These are phyloP conservation scores for Lissonota sp. DNA, from an alignment of 2,888 invertebrate genomes.

Conservation along the genomic window DNA sequence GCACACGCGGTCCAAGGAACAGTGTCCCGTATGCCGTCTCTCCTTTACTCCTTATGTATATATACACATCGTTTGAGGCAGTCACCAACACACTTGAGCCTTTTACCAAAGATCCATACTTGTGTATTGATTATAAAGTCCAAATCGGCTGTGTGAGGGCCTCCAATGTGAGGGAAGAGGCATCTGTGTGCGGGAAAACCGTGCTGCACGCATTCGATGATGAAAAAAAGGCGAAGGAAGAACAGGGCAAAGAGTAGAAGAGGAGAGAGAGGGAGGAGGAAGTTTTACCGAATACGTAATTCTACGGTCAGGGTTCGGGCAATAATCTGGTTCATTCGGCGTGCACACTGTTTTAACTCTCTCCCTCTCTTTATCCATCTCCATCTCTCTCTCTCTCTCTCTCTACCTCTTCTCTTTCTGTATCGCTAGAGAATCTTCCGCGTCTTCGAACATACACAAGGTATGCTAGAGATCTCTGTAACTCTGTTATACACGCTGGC, in stretches of 20 bases:
- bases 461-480: conserved; percentile 30
- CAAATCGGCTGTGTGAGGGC: conserved; percentile 8
- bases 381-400: conserved; percentile 43
- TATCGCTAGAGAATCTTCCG: conserved; percentile 68
- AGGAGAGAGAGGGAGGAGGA: conserved; percentile 50
- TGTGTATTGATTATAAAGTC: conserved; percentile 45
- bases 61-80: too few species aligned
- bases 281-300: conserved; percentile 81
- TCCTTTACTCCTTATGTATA: too few species aligned
- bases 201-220: conserved; percentile 71
- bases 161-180: background rate
- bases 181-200: conserved; percentile 44
- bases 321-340: conserved; percentile 80
- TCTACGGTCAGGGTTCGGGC: conserved; percentile 80
- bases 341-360: conserved; percentile 53
- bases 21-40: conserved; percentile 43
- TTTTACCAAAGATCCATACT: conserved; percentile 24
- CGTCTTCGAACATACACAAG: conserved; percentile 40
- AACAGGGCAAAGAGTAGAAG: conserved; percentile 34
- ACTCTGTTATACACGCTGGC: conserved; percentile 59
- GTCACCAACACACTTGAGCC: background rate
- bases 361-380: background rate
- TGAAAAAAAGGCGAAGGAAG: conserved; percentile 59
- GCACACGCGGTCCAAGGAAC: conserved; percentile 51
- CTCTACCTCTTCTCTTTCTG: conserved; percentile 32